Percentiles rank a stretch among this genome's conserved stretches.
Evolutionary conservation across 2,888 invertebrate genomes (phyloP).

Genomic region (Nephrotoma flavescens): DNA sequence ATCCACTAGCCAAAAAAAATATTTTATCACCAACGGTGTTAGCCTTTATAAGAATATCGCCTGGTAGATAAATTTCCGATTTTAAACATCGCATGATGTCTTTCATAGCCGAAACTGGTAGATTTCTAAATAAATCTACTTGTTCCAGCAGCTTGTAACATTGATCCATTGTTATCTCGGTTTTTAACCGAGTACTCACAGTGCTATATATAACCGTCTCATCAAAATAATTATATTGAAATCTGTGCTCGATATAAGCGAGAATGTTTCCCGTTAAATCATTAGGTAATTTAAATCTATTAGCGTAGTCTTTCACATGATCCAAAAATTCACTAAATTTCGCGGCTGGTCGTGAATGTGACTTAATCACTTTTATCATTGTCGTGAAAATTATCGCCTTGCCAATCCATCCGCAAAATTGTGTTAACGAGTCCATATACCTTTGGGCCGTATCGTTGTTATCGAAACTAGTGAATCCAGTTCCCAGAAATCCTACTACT

Average conservation of each 20-base stretch:
- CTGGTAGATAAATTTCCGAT: conserved; percentile 36
- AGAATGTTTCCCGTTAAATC: conserved; percentile 28
- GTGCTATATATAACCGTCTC: conserved; percentile 34
- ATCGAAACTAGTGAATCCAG: no score
- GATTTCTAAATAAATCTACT: conserved; percentile 37
- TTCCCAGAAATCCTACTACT: no score
- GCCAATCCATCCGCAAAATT: neutral
- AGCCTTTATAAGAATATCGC: conserved; percentile 37
- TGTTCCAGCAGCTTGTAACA: conserved; percentile 39
- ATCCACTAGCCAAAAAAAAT: conserved; percentile 41
- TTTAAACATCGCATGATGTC: conserved; percentile 35
- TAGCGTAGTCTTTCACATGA: conserved; percentile 33
- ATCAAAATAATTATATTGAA: conserved; percentile 34
- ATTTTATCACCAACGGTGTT: conserved; percentile 37
- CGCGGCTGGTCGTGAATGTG: conserved; percentile 21
- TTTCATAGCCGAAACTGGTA: conserved; percentile 34
- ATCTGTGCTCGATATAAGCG: conserved; percentile 34
- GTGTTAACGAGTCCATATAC: no score
- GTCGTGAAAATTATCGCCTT: neutral
- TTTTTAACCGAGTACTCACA: conserved; percentile 24
- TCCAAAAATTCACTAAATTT: conserved; percentile 34
- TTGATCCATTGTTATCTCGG: conserved; percentile 38
- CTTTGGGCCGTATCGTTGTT: no score
- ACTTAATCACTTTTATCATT: neutral
- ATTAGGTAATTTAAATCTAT: conserved; percentile 30